Conservation (phyloP, 2,113 vertebrate species). For the Podiceps cristatus region DNA sequence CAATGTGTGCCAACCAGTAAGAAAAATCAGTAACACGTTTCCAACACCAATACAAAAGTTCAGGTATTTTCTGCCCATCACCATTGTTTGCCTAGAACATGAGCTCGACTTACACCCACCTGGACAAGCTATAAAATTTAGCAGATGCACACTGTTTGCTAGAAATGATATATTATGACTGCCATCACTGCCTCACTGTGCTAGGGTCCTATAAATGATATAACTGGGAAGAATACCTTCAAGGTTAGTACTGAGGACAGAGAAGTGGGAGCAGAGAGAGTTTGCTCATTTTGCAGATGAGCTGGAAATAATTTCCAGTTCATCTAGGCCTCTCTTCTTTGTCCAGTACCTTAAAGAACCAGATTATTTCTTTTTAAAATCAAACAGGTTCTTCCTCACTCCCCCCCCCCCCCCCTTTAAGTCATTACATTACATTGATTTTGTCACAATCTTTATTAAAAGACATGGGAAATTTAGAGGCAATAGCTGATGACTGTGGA, state of each 20-base stretch:
- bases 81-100: not conserved
- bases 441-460: not conserved
- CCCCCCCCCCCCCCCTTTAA: not conserved
- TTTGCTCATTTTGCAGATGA: not conserved
- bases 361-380: not conserved
- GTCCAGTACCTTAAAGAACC: not conserved
- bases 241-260: not conserved
- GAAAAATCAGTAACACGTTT: not conserved
- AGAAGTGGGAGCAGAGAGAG: not conserved
- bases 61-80: not conserved
- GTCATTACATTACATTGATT: not conserved
- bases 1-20: not conserved
- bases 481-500: not conserved
- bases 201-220: rapidly evolving
- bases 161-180: not conserved
- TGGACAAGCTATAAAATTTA: not conserved
- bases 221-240: not conserved
- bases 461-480: not conserved
- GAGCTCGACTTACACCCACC: not conserved
- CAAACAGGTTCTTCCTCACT: not conserved
- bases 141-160: not conserved
- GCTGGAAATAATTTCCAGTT: not conserved
- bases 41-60: not conserved
- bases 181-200: not conserved
- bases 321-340: not conserved